These are phyloP conservation scores for Tragelaphus strepsiceros DNA, from an alignment of 2,113 vertebrate species.

Conservation along the genomic window DNA sequence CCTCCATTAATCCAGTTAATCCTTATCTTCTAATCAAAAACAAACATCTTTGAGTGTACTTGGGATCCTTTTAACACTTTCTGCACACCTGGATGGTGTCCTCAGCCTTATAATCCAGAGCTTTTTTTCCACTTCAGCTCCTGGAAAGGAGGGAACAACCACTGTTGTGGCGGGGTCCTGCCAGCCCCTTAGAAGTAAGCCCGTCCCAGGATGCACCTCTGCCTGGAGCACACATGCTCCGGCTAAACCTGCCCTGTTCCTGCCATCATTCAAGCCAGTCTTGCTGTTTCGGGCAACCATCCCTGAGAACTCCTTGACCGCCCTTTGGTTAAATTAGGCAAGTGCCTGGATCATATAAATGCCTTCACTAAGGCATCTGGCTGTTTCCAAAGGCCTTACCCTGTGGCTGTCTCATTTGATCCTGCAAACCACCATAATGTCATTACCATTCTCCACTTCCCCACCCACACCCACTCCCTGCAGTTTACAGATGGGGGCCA, in stretches of 20 bases:
- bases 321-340: neutral
- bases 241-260: neutral
- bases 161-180: neutral
- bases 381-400: constrained; percentile 17
- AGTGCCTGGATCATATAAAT: neutral
- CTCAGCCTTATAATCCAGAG: neutral
- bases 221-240: neutral
- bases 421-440: neutral
- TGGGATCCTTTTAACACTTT: constrained; percentile 46
- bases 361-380: neutral
- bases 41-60: constrained; percentile 42
- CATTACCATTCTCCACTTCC: neutral
- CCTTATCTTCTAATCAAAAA: constrained; percentile 51
- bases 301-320: neutral
- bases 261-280: neutral
- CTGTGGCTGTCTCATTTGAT: neutral
- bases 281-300: constrained; percentile 13
- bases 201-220: neutral
- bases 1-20: constrained; percentile 60
- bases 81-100: constrained; percentile 27
- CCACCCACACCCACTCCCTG: neutral
- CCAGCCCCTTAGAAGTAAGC: neutral
- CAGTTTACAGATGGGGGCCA: neutral
- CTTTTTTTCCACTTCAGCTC: constrained; percentile 27
- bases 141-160: neutral